Evolutionary conservation across 2,888 invertebrate species (phyloP).

Genomic region (Nomada fabriciana): DNA sequence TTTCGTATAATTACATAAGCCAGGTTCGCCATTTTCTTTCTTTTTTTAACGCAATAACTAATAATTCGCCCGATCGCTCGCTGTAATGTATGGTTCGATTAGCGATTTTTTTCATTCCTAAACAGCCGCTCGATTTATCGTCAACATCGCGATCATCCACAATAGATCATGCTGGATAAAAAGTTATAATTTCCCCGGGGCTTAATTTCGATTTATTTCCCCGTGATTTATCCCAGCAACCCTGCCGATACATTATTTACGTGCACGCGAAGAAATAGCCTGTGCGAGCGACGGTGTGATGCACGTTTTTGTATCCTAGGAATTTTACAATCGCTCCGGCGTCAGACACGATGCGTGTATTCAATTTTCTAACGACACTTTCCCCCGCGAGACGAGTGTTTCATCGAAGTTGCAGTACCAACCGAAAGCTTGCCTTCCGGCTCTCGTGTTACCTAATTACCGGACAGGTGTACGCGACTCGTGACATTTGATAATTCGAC

Average conservation of each 20-base stretch:
- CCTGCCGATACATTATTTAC: constrained; percentile 35
- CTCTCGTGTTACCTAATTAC: constrained; percentile 58
- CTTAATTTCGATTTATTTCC: constrained; percentile 30
- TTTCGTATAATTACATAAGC: no score
- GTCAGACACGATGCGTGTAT: constrained; percentile 4
- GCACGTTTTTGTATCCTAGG: neutral
- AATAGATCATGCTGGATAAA: neutral
- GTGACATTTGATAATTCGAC: constrained; percentile 59
- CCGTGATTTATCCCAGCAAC: neutral
- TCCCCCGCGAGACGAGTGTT: neutral
- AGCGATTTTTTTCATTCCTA: neutral
- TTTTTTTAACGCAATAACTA: no score
- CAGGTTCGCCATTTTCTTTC: no score
- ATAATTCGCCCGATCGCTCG: no score
- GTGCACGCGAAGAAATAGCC: constrained; percentile 7
- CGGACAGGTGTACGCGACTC: constrained; percentile 47
- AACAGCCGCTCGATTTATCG: constrained; percentile 9
- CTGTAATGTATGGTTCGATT: no score
- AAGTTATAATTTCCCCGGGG: constrained; percentile 8
- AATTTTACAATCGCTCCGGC: neutral
- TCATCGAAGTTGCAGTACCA: neutral
- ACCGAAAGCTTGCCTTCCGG: constrained; percentile 10
- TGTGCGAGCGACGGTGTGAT: neutral
- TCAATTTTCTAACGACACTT: constrained; percentile 14
- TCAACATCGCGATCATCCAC: neutral